Percentiles rank a stretch among this genome's conserved stretches.
Evolutionary conservation across 2,113 vertebrate genomes (phyloP).

Genomic region (Spilogale gracilis): DNA sequence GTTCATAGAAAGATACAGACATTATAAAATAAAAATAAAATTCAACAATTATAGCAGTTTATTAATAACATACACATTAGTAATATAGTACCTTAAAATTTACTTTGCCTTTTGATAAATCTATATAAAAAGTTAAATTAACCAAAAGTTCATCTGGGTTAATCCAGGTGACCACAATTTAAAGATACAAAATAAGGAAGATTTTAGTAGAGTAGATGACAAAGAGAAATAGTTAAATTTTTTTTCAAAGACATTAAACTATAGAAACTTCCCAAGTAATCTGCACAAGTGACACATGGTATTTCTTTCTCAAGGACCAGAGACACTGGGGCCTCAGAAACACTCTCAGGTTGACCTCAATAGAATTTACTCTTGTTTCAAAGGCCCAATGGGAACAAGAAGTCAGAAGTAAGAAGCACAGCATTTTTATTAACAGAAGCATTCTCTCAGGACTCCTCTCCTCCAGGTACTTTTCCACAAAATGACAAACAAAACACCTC

Average conservation of each 20-base stretch:
- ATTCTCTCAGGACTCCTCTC: neutral
- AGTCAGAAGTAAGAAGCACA: slow-evolving; percentile 26
- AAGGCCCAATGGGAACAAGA: neutral
- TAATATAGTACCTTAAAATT: neutral
- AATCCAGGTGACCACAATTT: neutral
- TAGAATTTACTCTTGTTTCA: neutral
- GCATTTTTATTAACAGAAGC: slow-evolving; percentile 32
- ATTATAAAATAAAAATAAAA: neutral
- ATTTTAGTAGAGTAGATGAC: neutral
- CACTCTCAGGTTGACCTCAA: neutral
- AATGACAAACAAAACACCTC: neutral
- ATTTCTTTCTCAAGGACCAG: neutral
- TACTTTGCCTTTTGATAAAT: neutral
- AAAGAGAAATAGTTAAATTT: neutral
- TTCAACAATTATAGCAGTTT: neutral
- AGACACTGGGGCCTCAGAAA: neutral
- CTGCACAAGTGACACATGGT: neutral
- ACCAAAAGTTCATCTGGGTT: neutral
- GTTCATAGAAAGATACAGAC: neutral
- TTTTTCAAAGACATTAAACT: neutral
- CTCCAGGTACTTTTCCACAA: neutral
- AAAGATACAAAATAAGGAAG: neutral
- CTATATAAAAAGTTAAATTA: neutral
- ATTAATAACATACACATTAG: neutral
- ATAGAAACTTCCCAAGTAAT: neutral